A percentile compares a stretch with the other conserved stretches of the same genome.
Conservation (phyloP, 2,888 invertebrate species). For the Liposcelis brunnea region DNA sequence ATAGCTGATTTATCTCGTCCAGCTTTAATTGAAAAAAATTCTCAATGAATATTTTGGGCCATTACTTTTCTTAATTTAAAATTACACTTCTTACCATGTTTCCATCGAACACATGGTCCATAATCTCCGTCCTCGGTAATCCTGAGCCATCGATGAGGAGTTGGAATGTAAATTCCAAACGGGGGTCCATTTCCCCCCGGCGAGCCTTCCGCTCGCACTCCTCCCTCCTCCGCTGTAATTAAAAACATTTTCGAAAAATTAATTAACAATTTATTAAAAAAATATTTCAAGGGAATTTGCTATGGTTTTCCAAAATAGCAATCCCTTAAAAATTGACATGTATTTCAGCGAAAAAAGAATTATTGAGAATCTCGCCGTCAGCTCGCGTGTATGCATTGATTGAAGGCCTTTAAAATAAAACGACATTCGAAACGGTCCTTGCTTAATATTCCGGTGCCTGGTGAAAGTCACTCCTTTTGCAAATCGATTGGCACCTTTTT, state of each 20-base stretch:
- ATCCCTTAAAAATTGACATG: neutral
- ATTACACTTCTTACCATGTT: constrained; percentile 46
- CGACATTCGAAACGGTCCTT: too few relatives aligned
- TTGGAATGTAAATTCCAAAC: constrained; percentile 80
- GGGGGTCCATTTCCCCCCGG: constrained; percentile 81
- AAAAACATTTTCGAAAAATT: constrained; percentile 5
- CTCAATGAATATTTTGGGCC: neutral
- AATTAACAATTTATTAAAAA: too few relatives aligned
- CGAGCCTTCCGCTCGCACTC: constrained; percentile 85
- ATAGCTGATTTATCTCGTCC: constrained; percentile 75
- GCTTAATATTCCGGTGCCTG: too few relatives aligned
- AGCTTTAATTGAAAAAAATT: constrained; percentile 32
- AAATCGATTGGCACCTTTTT: too few relatives aligned
- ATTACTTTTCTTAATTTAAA: too few relatives aligned
- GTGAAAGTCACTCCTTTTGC: too few relatives aligned
- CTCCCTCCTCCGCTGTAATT: constrained; percentile 51
- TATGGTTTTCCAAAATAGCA: neutral
- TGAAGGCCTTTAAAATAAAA: too few relatives aligned
- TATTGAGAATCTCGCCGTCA: too few relatives aligned
- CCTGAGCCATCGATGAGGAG: constrained; percentile 70
- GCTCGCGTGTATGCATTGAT: too few relatives aligned
- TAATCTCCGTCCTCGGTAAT: constrained; percentile 63
- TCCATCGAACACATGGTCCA: constrained; percentile 81
- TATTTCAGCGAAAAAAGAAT: neutral
- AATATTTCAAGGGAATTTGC: too few relatives aligned